A percentile compares a stretch with the other conserved stretches of the same genome.
Conservation (phyloP, 2,888 invertebrate species). For the Noctua comes region DNA sequence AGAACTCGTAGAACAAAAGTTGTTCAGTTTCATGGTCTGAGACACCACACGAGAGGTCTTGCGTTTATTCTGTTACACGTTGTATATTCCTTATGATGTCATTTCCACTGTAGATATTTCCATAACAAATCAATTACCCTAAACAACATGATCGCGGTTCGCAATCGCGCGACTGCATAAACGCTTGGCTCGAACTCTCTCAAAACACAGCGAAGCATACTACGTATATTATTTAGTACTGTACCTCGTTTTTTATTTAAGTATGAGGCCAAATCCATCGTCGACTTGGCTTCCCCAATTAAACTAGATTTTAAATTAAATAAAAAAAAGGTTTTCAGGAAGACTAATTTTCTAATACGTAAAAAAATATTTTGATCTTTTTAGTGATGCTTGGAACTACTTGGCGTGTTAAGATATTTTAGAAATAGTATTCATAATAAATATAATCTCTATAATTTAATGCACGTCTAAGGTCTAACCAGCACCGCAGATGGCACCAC, state of each 20-base stretch:
- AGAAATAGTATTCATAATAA: constrained; percentile 29
- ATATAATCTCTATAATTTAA: constrained; percentile 23
- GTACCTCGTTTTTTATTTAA: constrained; percentile 6
- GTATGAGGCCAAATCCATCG: constrained; percentile 15
- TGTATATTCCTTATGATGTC: not conserved
- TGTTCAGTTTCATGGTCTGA: no score
- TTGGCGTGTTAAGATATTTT: constrained; percentile 8
- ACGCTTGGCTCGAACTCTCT: constrained; percentile 8
- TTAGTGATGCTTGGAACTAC: constrained; percentile 12
- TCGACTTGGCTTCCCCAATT: constrained; percentile 39
- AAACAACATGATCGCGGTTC: not conserved
- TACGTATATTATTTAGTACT: constrained; percentile 20
- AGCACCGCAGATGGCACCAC: constrained; percentile 45
- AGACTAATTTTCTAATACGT: constrained; percentile 41
- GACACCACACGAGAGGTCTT: no score
- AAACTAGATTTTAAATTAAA: constrained; percentile 28
- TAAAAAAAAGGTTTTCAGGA: constrained; percentile 22
- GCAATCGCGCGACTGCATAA: constrained; percentile 31
- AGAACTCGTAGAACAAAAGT: no score
- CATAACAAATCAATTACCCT: not conserved
- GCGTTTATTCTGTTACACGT: no score
- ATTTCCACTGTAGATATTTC: not conserved
- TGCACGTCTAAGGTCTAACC: constrained; percentile 11
- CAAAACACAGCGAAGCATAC: constrained; percentile 21
- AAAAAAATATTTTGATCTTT: constrained; percentile 50